Percentiles rank a stretch among this genome's conserved stretches.
Conservation (phyloP, 2,888 invertebrate genomes). For the Lissonota sp. region DNA sequence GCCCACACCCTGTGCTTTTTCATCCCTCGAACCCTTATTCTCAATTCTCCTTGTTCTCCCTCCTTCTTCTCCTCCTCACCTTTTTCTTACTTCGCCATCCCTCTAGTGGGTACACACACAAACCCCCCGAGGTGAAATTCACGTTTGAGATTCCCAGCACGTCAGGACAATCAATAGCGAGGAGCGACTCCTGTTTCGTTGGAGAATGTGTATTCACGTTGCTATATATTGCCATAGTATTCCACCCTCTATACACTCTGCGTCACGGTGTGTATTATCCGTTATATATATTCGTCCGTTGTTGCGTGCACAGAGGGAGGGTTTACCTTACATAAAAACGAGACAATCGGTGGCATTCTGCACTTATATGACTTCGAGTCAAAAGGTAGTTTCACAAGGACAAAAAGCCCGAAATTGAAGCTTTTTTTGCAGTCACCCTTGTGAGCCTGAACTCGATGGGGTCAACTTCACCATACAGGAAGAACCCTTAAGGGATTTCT, state of each 20-base stretch:
- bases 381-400: no score
- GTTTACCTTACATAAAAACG: conserved; percentile 29
- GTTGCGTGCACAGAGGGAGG: neutral
- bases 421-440: no score
- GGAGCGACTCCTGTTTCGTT: conserved; percentile 60
- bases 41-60: conserved; percentile 6
- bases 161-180: conserved; percentile 76
- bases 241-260: conserved; percentile 24
- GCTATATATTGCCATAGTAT: conserved; percentile 34
- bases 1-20: conserved; percentile 56
- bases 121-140: conserved; percentile 63
- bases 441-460: no score
- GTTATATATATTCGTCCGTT: neutral
- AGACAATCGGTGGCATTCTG: conserved; percentile 10
- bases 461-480: no score
- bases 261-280: no score
- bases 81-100: conserved; percentile 31
- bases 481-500: no score
- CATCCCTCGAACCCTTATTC: conserved; percentile 32
- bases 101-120: conserved; percentile 18
- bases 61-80: neutral
- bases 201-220: conserved; percentile 74
- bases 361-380: conserved; percentile 23
- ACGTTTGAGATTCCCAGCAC: conserved; percentile 72
- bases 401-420: no score